Evolutionary conservation across 2,888 invertebrate genomes (phyloP), one percentile per base, ranked within the genome.

Genomic region (Trypoxylon attenuatum): DNA sequence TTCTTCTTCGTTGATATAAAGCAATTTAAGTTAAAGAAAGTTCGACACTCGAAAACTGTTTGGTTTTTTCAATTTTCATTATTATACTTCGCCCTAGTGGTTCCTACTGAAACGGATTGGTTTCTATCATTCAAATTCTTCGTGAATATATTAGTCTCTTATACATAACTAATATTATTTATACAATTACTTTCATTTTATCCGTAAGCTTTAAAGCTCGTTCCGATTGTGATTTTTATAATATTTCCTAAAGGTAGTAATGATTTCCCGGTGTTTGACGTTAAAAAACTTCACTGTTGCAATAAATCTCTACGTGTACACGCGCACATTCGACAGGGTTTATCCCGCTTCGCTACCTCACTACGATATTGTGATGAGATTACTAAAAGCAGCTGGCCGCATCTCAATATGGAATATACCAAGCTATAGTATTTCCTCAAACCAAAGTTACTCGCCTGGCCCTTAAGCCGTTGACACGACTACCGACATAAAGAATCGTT

Each of bases 361-460:
- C 76, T 77, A 81, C 82, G 83, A 85, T 88, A 88, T 89, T 88
- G 88, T 92, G 91, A 92, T 92, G 91, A 89, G 92, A 92, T 92
- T 92, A 92, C 89, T 82, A 86, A 89, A 88, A 89, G 90, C 92
- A 91, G 89, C 89, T 91, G 91, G 89, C 86, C 90, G 90, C 89
- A 79, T 88, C 88, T 88, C 89, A 90, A 92, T 91, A 87, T 86
- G 71, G 69, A 72, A 78, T 77, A 67, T 72, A 73, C 64, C 71
- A 72, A 55, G 69, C 52, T 62, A 66, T n/a, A n/a, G n/a, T 79
- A 78, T 77, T 79, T 71, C 75, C 78, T 73, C 69, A 68, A 67
- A 71, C 65, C 70, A 59, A 52, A 66, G 59, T 52, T 62, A 64
- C 56, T 54, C 61, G 59, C 23, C 45, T 59, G 52, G 55, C 54